Evolutionary conservation across 2,888 invertebrate genomes (phyloP).

Genomic region (Morpho helenor): DNA sequence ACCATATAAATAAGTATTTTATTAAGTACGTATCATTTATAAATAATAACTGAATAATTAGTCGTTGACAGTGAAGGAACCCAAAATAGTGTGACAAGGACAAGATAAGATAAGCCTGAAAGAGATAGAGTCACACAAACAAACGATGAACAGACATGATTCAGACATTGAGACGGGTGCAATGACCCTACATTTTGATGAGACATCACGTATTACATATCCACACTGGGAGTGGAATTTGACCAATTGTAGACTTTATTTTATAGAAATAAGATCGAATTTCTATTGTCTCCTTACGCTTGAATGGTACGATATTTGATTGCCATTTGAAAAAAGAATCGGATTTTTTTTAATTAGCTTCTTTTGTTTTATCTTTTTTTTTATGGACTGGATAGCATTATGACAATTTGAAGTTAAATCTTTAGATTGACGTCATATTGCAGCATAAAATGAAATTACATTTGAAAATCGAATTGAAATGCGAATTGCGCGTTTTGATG

Average conservation of each 20-base stretch:
- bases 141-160: conserved; percentile 49
- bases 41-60: no score
- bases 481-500: no score
- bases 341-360: conserved; percentile 7
- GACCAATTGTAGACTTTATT: conserved; percentile 15
- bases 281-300: neutral
- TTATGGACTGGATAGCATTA: neutral
- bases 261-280: neutral
- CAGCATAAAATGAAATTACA: no score
- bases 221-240: conserved; percentile 10
- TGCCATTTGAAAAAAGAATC: conserved; percentile 17
- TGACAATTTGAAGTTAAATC: neutral
- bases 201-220: conserved; percentile 39
- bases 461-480: no score
- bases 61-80: conserved; percentile 4
- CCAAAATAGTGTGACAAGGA: conserved; percentile 29
- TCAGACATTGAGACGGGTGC: conserved; percentile 40
- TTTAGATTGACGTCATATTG: no score
- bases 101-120: conserved; percentile 39
- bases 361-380: neutral
- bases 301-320: conserved; percentile 19
- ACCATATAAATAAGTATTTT: no score
- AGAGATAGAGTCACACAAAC: conserved; percentile 38
- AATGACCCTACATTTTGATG: conserved; percentile 54
- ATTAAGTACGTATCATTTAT: neutral